Evolutionary conservation across 2,113 vertebrate species (phyloP), one percentile per base, ranked within the genome.

Genomic region (Dicerorhinus sumatrensis): DNA sequence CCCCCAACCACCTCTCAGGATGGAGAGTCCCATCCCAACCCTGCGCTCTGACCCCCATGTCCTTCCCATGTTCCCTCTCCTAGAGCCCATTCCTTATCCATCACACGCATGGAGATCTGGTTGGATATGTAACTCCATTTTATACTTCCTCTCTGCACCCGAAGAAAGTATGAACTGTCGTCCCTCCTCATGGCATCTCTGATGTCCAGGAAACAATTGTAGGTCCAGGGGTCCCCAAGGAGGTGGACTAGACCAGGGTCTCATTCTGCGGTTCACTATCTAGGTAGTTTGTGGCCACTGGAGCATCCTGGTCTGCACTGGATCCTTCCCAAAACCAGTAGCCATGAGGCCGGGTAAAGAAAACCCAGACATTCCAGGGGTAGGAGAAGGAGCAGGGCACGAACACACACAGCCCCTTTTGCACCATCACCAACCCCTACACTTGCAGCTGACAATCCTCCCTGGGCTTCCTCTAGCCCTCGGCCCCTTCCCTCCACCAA

Each of bases 261-360:
- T 36, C 79, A 5, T 3, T 0, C 21, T 46, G 9, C 6, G 94
- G n/a, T 4, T 0, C 0, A 1, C 0, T 0, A 0, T 0, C 0
- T 3, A 6, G 51, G 13, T 86, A 3, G 33, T 42, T 95, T 16
- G 92, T 96, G 73, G 97, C 92, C 42, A 97, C 82, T 0, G 69
- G 51, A 18, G 2, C 0, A 5, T 46, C 23, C 0, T 0, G 0
- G 1, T 0, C 0, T 9, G 0, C 0, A 1, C 1, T 0, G 1
- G 23, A 3, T 4, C 20, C 48, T 21, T 14, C 1, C 31, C 0
- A 8, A 12, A 56, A 46, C 79, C 96, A 96, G 76, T 42, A 75
- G 33, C 60, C 14, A 0, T 25, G 4, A 1, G 5, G 2, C 2
- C 16, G 1, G 23, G 0, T 1, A 5, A 2, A 27, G 1, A 4